These are phyloP conservation scores for Percina caprodes DNA, from an alignment of 2,113 vertebrate genomes.

Conservation along the genomic window DNA sequence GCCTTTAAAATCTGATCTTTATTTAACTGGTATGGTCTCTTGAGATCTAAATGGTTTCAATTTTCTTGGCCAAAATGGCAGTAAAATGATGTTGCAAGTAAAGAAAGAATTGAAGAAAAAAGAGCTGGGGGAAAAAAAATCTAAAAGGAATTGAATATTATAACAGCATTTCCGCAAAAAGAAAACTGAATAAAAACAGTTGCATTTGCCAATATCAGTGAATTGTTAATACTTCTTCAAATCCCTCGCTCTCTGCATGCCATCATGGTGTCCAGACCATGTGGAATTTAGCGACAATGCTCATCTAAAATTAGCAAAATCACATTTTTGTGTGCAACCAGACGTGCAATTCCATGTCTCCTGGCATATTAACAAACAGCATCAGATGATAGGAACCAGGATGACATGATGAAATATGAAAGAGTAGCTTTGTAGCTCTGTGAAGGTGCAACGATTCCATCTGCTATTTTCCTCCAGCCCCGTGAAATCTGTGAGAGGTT, in stretches of 20 bases:
- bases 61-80: neutral
- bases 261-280: neutral
- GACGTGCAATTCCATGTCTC: slow-evolving; percentile 4
- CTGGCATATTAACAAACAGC: neutral
- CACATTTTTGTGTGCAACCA: neutral
- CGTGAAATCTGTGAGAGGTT: slow-evolving; percentile 66
- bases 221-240: neutral
- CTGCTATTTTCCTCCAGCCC: slow-evolving; percentile 36
- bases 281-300: neutral
- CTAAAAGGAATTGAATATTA: neutral
- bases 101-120: neutral
- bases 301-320: slow-evolving; percentile 1
- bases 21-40: neutral
- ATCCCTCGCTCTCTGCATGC: neutral
- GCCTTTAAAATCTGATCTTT: slow-evolving; percentile 6
- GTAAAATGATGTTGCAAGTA: neutral
- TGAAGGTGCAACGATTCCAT: slow-evolving; percentile 43
- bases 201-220: neutral
- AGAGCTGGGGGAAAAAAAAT: neutral
- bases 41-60: neutral
- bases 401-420: slow-evolving; percentile 12
- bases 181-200: slow-evolving; percentile 1
- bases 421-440: neutral
- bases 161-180: neutral
- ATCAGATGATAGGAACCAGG: neutral